Base-by-base conservation (phyloP, 1,140 invertebrate genomes). In the Rhopalosiphum padi region DNA sequence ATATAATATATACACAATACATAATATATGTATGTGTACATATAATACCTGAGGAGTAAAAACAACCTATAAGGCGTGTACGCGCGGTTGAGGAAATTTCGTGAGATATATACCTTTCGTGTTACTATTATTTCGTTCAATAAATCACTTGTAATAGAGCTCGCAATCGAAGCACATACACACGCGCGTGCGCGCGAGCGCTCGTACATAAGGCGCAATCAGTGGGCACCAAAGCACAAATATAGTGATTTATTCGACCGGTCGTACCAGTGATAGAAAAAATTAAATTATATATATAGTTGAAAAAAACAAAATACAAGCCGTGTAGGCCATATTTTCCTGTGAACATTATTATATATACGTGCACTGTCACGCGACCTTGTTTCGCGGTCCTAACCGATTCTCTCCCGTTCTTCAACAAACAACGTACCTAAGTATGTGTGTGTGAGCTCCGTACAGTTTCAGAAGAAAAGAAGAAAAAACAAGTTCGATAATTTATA, bases 71-170 rank as follows among this genome's bases (percentile, higher is more conserved):
- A 77, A 92, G 91, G 91, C 91, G 91, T 92, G 68, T 92, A 92
- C 51, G 51, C 51, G 51, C 51, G 51, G 35, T 21, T 22, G 43
- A 83, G 35, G 43, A 92, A 92, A 82, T 82, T 92, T 92, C 77
- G 60, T 83, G 91, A 82, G 91, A 92, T 53, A 86, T 93, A 86
- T 85, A 93, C 82, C 90, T 82, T 92, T 92, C 91, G 46, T 85
- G 91, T 93, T 93, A 93, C 91, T 93, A 93, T 93, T 93, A 93
- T 93, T 93, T 93, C 77, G 91, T 86, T 51, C 91, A 55, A 93
- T 93, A 93, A 93, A 93, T 93, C 91, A 93, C 91, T 53, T 93
- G 82, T 93, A 86, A 86, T 93, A 93, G 82, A 93, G 55, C 89
- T 90, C 53, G 89, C 89, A 30, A 90, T 93, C 91, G 82, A 83